Evolutionary conservation across 1,140 invertebrate species (phyloP).

Genomic region (Lepidurus arcticus): DNA sequence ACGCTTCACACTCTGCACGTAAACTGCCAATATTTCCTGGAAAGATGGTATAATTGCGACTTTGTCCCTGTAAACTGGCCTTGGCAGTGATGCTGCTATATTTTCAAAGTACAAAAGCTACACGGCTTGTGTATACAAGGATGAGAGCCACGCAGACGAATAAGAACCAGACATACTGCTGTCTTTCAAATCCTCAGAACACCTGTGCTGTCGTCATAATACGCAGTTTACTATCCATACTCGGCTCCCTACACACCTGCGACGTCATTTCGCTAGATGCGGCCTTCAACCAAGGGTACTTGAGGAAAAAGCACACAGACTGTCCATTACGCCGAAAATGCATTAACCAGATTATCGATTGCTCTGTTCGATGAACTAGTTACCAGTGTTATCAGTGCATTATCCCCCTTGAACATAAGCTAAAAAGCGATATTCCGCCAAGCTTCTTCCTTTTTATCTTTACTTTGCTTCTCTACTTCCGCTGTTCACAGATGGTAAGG

Average conservation of each 20-base stretch:
- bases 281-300: conserved; percentile 9
- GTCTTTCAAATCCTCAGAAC: neutral
- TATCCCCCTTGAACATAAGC: neutral
- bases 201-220: conserved; percentile 18
- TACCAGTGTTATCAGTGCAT: neutral
- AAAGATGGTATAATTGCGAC: neutral
- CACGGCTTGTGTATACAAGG: neutral
- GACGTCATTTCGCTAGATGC: neutral
- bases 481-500: conserved; percentile 20
- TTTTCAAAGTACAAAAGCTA: conserved; percentile 10
- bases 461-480: neutral
- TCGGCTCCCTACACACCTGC: conserved; percentile 6
- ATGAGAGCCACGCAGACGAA: neutral
- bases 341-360: neutral
- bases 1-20: neutral
- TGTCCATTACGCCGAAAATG: neutral
- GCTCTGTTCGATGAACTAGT: neutral
- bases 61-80: neutral
- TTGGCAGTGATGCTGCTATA: conserved; percentile 17
- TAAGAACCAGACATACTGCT: neutral
- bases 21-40: neutral
- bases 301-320: neutral
- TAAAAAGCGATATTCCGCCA: neutral
- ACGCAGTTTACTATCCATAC: neutral
- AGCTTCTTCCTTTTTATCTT: neutral